Evolutionary conservation across 2,888 invertebrate genomes (phyloP).

Genomic region (Eupithecia tripunctaria): DNA sequence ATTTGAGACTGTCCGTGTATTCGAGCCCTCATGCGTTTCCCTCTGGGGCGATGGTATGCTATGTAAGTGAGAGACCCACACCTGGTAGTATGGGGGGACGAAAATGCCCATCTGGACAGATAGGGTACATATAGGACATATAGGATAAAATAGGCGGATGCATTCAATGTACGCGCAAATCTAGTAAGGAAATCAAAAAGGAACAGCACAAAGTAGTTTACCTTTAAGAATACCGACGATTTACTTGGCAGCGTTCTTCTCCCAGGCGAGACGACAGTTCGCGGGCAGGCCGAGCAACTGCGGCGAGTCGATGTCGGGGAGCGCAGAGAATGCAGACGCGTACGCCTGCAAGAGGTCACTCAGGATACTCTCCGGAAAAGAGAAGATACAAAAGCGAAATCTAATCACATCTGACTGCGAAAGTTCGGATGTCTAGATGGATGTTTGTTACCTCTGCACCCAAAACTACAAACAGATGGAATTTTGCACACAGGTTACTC

Average conservation of each 20-base stretch:
- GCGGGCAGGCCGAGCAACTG: slow-evolving; percentile 92
- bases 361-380: neutral
- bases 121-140: too few species aligned
- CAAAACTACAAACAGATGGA: too few species aligned
- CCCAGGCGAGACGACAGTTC: slow-evolving; percentile 94
- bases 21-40: neutral
- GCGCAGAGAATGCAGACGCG: slow-evolving; percentile 85
- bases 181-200: too few species aligned
- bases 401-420: too few species aligned
- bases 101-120: too few species aligned
- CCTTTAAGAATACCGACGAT: slow-evolving; percentile 81
- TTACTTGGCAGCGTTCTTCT: slow-evolving; percentile 86
- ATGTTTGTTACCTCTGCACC: too few species aligned
- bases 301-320: slow-evolving; percentile 90
- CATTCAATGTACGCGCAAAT: neutral
- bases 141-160: neutral
- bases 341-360: slow-evolving; percentile 84
- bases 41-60: neutral
- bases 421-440: too few species aligned
- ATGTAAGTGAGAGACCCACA: too few species aligned
- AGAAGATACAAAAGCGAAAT: too few species aligned
- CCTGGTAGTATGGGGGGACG: too few species aligned
- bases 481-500: too few species aligned
- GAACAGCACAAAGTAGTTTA: slow-evolving; percentile 20
- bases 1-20: too few species aligned